Base-by-base conservation (phyloP, 2,113 vertebrate species). In the Oryzias celebensis region DNA sequence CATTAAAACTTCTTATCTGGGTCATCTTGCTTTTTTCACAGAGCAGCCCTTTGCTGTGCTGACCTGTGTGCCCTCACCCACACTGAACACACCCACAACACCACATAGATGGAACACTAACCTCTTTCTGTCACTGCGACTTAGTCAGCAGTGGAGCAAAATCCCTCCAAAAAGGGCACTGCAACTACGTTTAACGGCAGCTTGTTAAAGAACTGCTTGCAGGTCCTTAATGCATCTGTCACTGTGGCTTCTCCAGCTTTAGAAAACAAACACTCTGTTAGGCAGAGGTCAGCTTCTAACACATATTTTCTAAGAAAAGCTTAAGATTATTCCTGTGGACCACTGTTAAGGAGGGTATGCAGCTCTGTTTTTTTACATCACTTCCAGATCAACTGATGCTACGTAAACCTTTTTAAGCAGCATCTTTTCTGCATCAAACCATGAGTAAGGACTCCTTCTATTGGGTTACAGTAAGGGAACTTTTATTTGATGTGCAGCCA, bases 71-170 rank as follows among this genome's bases (percentile, higher is more conserved):
- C 54, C 58, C 65, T 23, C 42, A 48, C 28, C 15, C 54, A 17
- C 20, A 55, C 15, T 42, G 52, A 46, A 49, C 58, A 65, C 15
- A 20, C 73, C 63, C 71, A 72, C 43, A 46, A 69, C 62, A 72
- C 56, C 63, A 73, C 71, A 73, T 56, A 74, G 52, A 73, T 54
- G 58, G 63, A 74, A 82, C 74, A 82, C 78, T 89, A 89, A 90
- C 88, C 88, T 52, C 79, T 85, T 89, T 89, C 77, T 86, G 88
- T 90, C 89, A 84, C 73, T 75, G 70, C 56, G 68, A 84, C 71
- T 87, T 84, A 57, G 77, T 88, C 79, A 81, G 26, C 56, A 75
- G 46, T 18, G 28, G 65, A 53, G 31, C 46, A 60, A 49, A 65
- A 69, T 36, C 58, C 66, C n/a, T 58, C 8, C 52, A 70, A 74